These are phyloP conservation scores for Poeciliopsis infans DNA, from an alignment of 2,797 vertebrate species.

Conservation along the genomic window DNA sequence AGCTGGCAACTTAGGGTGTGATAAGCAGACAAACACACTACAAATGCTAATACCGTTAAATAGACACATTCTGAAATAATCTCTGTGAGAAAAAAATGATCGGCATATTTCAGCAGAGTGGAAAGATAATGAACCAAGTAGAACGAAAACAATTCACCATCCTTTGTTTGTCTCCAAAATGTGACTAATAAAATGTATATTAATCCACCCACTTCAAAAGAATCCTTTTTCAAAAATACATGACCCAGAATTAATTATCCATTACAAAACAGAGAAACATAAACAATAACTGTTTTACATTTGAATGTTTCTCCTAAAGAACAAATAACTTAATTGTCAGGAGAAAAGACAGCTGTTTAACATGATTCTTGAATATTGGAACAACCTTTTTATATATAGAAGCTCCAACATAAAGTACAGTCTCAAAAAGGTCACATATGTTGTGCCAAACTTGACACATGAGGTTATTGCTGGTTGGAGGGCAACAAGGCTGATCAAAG, in stretches of 20 bases:
- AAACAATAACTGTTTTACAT: neutral
- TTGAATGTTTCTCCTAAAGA: neutral
- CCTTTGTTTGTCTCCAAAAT: neutral
- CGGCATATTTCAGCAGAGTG: conserved; percentile 39
- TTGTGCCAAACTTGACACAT: neutral
- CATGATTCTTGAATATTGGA: neutral
- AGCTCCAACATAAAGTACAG: neutral
- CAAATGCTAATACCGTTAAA: conserved; percentile 33
- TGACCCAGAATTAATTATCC: neutral
- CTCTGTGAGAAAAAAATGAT: conserved; percentile 9
- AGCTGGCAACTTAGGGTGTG: conserved; percentile 26
- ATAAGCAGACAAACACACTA: conserved; percentile 19
- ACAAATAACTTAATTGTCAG: neutral
- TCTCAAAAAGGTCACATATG: neutral
- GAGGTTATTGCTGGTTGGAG: neutral
- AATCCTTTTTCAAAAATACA: neutral
- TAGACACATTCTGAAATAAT: conserved; percentile 29
- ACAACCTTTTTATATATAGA: neutral
- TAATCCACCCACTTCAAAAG: neutral
- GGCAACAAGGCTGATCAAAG: neutral
- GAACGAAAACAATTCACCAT: neutral
- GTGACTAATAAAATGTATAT: neutral
- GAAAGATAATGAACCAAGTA: conserved; percentile 22
- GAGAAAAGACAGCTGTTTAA: neutral
- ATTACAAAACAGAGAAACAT: neutral